Evolutionary conservation across 1,140 invertebrate genomes (phyloP).

Genomic region (Aethina tumida): DNA sequence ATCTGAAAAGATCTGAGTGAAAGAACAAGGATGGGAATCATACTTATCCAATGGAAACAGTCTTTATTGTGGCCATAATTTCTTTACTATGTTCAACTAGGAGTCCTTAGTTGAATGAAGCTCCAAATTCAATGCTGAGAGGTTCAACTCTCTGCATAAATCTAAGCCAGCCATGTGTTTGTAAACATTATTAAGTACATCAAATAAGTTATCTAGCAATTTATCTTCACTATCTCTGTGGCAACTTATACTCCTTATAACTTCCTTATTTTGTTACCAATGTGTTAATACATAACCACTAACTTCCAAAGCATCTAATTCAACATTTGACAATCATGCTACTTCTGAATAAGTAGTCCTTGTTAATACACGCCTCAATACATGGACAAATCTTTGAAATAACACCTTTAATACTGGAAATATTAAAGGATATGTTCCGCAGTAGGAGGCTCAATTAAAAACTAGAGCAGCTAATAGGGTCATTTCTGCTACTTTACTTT

Average conservation of each 20-base stretch:
- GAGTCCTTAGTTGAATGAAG: conserved; percentile 65
- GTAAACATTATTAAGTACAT: conserved; percentile 51
- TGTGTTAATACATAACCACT: conserved; percentile 70
- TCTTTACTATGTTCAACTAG: conserved; percentile 67
- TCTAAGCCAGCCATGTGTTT: conserved; percentile 69
- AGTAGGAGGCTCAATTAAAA: conserved; percentile 56
- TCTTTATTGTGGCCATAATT: conserved; percentile 69
- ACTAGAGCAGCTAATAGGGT: conserved; percentile 69
- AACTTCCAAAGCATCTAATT: conserved; percentile 82
- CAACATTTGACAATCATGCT: conserved; percentile 73
- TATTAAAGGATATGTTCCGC: conserved; percentile 56
- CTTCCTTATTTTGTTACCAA: conserved; percentile 64
- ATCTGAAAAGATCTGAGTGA: conserved; percentile 61
- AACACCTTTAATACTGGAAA: conserved; percentile 67
- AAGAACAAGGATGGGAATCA: conserved; percentile 70
- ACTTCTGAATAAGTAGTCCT: conserved; percentile 72
- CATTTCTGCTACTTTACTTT: conserved; percentile 47
- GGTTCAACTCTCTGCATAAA: conserved; percentile 72
- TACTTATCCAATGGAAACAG: conserved; percentile 63
- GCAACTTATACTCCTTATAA: conserved; percentile 56
- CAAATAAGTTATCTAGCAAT: conserved; percentile 53
- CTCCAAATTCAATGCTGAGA: conserved; percentile 76
- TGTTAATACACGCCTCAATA: conserved; percentile 72
- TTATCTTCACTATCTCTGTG: conserved; percentile 66
- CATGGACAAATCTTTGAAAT: conserved; percentile 78